These are phyloP conservation scores for Carassius gibelio DNA, from an alignment of 2,113 vertebrate genomes.

Conservation along the genomic window DNA sequence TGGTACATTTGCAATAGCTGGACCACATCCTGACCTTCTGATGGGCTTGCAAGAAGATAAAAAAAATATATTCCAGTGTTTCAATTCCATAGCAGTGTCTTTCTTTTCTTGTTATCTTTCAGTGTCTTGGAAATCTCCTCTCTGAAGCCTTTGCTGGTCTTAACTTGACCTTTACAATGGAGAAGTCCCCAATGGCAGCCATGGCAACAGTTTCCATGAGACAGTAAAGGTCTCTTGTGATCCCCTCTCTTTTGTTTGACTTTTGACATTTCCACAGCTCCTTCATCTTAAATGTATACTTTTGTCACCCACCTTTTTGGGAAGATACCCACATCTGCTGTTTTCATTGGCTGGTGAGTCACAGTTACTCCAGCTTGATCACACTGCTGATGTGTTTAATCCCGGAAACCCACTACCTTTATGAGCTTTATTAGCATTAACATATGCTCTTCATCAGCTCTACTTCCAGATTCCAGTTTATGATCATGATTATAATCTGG, in stretches of 20 bases:
- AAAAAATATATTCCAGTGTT: too few relatives aligned
- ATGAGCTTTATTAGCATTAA: too few relatives aligned
- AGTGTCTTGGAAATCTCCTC: background rate
- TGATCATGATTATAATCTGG: background rate
- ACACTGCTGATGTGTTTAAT: background rate
- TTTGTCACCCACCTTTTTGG: background rate
- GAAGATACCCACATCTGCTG: background rate
- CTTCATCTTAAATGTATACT: background rate
- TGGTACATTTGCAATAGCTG: background rate
- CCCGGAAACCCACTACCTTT: background rate
- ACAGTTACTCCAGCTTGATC: background rate
- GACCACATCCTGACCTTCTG: background rate
- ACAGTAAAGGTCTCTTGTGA: background rate
- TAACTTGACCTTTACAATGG: background rate
- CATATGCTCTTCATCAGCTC: background rate
- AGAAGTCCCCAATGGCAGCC: background rate
- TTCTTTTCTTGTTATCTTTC: too few relatives aligned
- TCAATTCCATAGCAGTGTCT: too few relatives aligned
- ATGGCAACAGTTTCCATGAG: conserved; percentile 21
- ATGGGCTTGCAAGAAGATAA: background rate
- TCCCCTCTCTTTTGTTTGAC: conserved; percentile 3
- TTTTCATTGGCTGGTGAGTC: background rate
- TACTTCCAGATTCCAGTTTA: background rate
- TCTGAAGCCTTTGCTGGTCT: background rate
- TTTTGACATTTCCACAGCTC: background rate